Evolutionary conservation across 1,140 invertebrate genomes (phyloP).

Genomic region (Drosophila neocordata): DNA sequence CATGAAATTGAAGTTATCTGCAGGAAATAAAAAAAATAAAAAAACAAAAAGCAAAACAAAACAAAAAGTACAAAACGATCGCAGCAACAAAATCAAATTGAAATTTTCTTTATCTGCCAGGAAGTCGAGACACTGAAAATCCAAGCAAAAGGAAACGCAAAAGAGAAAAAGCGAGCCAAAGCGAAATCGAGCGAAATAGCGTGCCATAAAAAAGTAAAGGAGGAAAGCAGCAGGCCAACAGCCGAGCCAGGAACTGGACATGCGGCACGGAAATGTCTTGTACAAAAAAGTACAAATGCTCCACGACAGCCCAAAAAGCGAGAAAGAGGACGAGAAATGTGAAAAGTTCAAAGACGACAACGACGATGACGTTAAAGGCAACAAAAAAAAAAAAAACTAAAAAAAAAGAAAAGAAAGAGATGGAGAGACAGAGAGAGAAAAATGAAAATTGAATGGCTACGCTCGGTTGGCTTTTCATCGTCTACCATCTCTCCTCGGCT

Average conservation of each 20-base stretch:
- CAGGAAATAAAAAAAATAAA: constrained; percentile 43
- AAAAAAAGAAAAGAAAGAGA: not conserved
- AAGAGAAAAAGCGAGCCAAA: constrained; percentile 39
- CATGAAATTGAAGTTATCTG: constrained; percentile 53
- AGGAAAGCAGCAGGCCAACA: constrained; percentile 33
- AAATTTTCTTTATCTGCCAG: constrained; percentile 38
- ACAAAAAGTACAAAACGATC: constrained; percentile 44
- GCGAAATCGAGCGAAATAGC: constrained; percentile 54
- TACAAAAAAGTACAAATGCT: constrained; percentile 73
- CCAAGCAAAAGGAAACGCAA: constrained; percentile 16
- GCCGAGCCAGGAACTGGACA: constrained; percentile 68
- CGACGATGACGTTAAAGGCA: constrained; percentile 23
- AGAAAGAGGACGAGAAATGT: constrained; percentile 61
- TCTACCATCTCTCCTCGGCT: not conserved
- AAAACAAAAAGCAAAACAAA: constrained; percentile 32
- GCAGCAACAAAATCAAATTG: constrained; percentile 51
- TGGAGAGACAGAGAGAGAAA: constrained; percentile 38
- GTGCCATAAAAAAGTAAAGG: constrained; percentile 43
- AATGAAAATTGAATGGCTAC: constrained; percentile 77
- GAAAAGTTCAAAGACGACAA: constrained; percentile 73
- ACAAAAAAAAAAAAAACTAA: not conserved
- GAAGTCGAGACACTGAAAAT: constrained; percentile 5
- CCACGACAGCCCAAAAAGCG: constrained; percentile 59
- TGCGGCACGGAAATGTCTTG: constrained; percentile 76
- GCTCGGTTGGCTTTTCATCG: constrained; percentile 50